Base-by-base conservation (phyloP, 1,140 invertebrate species). In the Anadara kagoshimensis region DNA sequence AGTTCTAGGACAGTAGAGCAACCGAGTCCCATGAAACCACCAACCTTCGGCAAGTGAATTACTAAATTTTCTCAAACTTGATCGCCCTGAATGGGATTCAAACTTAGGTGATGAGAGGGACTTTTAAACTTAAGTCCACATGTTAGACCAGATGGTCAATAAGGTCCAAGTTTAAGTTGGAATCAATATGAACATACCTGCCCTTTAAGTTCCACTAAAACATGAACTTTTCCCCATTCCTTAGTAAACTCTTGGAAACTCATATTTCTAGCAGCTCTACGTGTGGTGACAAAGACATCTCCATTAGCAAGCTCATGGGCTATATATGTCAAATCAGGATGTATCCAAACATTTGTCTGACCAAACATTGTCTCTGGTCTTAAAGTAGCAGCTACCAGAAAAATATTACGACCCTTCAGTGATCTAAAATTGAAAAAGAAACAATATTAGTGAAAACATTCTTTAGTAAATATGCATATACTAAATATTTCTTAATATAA, bases 321-420 rank as follows among this genome's bases (percentile, higher is more conserved):
- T 80, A 98, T 93, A 84, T 99, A 99, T 73, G 93, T 93, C 79
- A 99, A 97, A 82, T 98, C 96, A 5, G 98, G 98, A 85, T 94
- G 94, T 0, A 99, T 86, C 97, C 98, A 99, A 87, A 98, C 99
- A 87, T 99, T 99, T 0, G 98, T 99, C 91, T 99, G 98, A 3
- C 98, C 98, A 88, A 99, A 99, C 98, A 99, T 99, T 0, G 98
- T 99, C 91, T 99, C 98, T 14, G 98, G 98, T 77, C 98, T 91
- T 8, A 99, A 90, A 20, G 98, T 99, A n/a, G 97, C 98, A 51
- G 98, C 97, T 16, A 99, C 97, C 58, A 99, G 91, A 88, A 90
- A 98, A 26, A 98, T 91, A 11, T 91, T 85, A 83, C 93, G 80
- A 18, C 68, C 73, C n/a, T 78, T 74, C 53, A 84, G 57, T 0